These are phyloP conservation scores for Zele albiditarsus DNA, from an alignment of 2,888 invertebrate genomes.

Conservation along the genomic window DNA sequence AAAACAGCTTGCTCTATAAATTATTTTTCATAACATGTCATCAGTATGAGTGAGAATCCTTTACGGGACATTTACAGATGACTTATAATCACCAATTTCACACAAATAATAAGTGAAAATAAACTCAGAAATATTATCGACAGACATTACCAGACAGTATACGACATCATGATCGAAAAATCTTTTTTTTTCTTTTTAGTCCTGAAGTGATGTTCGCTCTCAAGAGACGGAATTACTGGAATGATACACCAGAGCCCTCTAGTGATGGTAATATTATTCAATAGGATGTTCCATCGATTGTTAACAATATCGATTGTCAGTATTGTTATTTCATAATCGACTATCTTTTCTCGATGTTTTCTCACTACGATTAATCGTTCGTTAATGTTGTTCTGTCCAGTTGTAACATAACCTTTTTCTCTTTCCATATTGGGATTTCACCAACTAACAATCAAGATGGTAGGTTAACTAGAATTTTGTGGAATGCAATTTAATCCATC, in stretches of 20 bases:
- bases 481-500: not conserved
- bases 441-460: constrained; percentile 17
- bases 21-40: not conserved
- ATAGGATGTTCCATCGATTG: no score
- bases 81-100: not conserved
- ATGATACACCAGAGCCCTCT: no score
- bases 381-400: no score
- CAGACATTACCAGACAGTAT: not conserved
- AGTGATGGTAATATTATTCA: no score
- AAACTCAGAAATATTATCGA: not conserved
- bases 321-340: no score
- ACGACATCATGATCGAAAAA: not conserved
- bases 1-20: constrained; percentile 12
- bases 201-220: not conserved
- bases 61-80: not conserved
- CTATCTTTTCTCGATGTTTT: no score
- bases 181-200: not conserved
- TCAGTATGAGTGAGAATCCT: not conserved
- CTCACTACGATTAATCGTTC: no score
- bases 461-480: not conserved
- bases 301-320: no score
- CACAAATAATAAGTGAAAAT: not conserved
- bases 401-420: no score
- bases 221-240: no score
- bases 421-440: no score